Evolutionary conservation across 2,113 vertebrate species (phyloP).

Genomic region (Tragelaphus scriptus): DNA sequence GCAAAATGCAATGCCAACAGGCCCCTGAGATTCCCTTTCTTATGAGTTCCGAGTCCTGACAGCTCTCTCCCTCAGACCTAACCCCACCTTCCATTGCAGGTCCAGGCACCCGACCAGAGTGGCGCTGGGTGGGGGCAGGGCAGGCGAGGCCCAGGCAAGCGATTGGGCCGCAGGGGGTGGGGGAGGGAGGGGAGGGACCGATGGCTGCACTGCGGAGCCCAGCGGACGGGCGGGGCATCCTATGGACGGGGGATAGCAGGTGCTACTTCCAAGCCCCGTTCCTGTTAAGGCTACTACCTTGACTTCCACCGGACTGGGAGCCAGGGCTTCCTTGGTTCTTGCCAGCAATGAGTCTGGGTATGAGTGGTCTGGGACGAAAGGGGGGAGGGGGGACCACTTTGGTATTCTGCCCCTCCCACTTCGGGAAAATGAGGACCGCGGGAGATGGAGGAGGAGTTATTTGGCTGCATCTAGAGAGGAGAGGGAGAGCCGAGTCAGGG

Average conservation of each 20-base stretch:
- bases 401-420: conserved; percentile 2
- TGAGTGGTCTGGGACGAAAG: conserved; percentile 35
- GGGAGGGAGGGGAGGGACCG: neutral
- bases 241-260: conserved; percentile 34
- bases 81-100: too few relatives aligned
- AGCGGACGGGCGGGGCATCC: conserved; percentile 21
- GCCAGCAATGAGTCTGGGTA: conserved; percentile 63
- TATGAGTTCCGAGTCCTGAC: too few relatives aligned
- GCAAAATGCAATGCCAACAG: too few relatives aligned
- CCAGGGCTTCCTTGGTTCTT: neutral
- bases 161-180: conserved; percentile 46
- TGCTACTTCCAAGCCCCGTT: conserved; percentile 29
- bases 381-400: conserved; percentile 55
- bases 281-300: conserved; percentile 1
- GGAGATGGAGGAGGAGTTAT: neutral
- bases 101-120: too few relatives aligned
- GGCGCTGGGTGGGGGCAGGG: neutral
- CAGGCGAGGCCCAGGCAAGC: neutral
- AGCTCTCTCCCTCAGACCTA: too few relatives aligned
- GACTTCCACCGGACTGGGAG: neutral
- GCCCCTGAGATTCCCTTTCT: too few relatives aligned
- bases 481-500: neutral
- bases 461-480: neutral
- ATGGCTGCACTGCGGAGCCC: conserved; percentile 63
- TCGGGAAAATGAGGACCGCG: neutral